A percentile compares a stretch with the other conserved stretches of the same genome.
Evolutionary conservation across 1,140 invertebrate genomes (phyloP).

Genomic region (Drosophila mayri): DNA sequence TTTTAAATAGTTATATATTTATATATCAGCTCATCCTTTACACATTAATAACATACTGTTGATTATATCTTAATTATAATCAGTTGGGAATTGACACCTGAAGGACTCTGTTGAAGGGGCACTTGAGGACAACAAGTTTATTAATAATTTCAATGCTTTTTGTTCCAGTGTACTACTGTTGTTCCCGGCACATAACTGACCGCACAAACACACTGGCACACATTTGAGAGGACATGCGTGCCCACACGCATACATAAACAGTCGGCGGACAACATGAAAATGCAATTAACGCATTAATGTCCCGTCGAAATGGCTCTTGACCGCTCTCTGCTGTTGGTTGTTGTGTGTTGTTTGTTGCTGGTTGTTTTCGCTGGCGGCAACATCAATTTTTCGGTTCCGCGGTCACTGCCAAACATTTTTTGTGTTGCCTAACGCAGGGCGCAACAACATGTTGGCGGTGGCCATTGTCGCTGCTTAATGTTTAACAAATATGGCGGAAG

Average conservation of each 20-base stretch:
- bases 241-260: constrained; percentile 41
- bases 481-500: constrained; percentile 41
- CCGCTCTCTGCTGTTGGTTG: constrained; percentile 31
- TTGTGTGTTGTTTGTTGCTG: constrained; percentile 21
- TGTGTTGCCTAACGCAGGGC: constrained; percentile 47
- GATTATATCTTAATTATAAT: not conserved
- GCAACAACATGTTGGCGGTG: not conserved
- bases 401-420: constrained; percentile 35
- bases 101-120: not conserved
- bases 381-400: constrained; percentile 49
- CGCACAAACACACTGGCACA: constrained; percentile 28
- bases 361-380: constrained; percentile 17
- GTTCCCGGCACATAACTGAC: constrained; percentile 52
- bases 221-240: constrained; percentile 21
- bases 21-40: not conserved
- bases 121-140: not conserved
- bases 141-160: not conserved
- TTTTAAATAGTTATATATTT: too few species aligned
- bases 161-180: constrained; percentile 8
- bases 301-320: constrained; percentile 65
- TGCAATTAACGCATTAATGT: constrained; percentile 82
- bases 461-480: constrained; percentile 42
- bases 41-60: not conserved
- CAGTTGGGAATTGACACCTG: not conserved
- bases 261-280: constrained; percentile 71